Evolutionary conservation across 2,797 vertebrate species (phyloP).

Genomic region (Australoheros facetus): DNA sequence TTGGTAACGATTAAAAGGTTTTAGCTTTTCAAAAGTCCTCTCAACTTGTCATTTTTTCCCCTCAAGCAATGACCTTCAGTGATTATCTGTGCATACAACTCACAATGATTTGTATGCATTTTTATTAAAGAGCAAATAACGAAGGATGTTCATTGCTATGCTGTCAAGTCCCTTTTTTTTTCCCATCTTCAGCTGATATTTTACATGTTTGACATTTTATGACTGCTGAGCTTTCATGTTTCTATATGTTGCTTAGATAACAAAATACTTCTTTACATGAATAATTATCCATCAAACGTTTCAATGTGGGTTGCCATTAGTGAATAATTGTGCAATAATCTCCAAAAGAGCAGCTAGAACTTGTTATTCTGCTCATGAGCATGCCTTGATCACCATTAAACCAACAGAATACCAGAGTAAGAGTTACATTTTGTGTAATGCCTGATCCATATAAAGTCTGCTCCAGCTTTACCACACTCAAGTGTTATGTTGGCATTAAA

Average conservation of each 20-base stretch:
- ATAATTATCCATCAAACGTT: background rate
- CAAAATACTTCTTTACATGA: background rate
- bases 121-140: background rate
- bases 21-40: background rate
- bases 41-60: background rate
- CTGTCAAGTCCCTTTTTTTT: background rate
- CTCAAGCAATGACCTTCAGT: conserved; percentile 1
- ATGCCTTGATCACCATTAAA: background rate
- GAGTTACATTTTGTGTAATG: background rate
- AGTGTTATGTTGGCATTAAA: background rate
- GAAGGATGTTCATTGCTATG: background rate
- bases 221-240: background rate
- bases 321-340: background rate
- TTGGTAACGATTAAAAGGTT: background rate
- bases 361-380: background rate
- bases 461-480: background rate
- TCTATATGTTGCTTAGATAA: background rate
- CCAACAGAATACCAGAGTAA: background rate
- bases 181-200: background rate
- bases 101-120: background rate
- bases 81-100: background rate
- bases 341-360: background rate
- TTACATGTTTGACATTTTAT: background rate
- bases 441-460: background rate
- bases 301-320: background rate